A percentile compares a stretch with the other conserved stretches of the same genome.
Evolutionary conservation across 2,888 invertebrate species (phyloP).

Genomic region (Tortrix viridana): DNA sequence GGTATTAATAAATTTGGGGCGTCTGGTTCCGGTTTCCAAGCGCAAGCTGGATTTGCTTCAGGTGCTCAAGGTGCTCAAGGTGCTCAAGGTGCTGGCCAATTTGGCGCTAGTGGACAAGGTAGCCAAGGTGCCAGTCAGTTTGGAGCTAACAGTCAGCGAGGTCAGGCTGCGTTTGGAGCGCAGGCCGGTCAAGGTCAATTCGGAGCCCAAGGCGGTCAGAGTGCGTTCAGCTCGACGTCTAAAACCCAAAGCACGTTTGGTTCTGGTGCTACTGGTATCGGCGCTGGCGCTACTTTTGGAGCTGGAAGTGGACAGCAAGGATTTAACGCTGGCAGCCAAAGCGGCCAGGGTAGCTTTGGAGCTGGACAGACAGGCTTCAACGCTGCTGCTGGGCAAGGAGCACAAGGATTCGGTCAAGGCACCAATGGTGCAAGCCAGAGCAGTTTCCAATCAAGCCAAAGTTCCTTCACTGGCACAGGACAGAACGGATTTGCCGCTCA

Average conservation of each 20-base stretch:
- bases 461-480: not conserved
- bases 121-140: conserved; percentile 1
- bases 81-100: conserved; percentile 13
- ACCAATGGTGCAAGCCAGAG: conserved; percentile 18
- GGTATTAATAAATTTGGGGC: conserved; percentile 47
- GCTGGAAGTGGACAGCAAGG: conserved; percentile 24
- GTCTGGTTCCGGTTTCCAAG: conserved; percentile 41
- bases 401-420: conserved; percentile 21
- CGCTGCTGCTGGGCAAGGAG: conserved; percentile 32
- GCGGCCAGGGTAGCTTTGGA: conserved; percentile 5
- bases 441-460: conserved; percentile 29
- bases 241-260: conserved; percentile 19
- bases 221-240: conserved; percentile 36
- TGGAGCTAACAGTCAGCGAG: not conserved
- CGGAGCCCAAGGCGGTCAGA: conserved; percentile 35
- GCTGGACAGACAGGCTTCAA: conserved; percentile 28
- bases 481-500: conserved; percentile 11
- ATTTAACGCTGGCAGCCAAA: conserved; percentile 18
- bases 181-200: conserved; percentile 4
- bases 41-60: conserved; percentile 41
- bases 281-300: conserved; percentile 12
- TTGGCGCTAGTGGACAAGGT: conserved; percentile 13
- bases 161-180: conserved; percentile 2
- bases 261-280: conserved; percentile 29
- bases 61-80: conserved; percentile 32